Evolutionary conservation across 2,888 invertebrate species (phyloP).

Genomic region (Oxycera nigricornis): DNA sequence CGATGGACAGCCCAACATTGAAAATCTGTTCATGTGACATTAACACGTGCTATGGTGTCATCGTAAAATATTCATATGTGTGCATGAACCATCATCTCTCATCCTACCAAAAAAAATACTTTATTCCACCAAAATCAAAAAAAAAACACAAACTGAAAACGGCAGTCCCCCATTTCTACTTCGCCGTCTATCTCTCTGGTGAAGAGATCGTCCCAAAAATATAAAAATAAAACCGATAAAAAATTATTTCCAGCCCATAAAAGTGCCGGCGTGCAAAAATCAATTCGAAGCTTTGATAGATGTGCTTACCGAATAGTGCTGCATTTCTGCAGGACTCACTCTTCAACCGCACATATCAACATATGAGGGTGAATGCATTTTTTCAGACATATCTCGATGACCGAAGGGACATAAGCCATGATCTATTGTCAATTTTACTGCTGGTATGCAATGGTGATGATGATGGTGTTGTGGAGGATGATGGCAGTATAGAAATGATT

Average conservation of each 20-base stretch:
- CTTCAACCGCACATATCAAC: background rate
- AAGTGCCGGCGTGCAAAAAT: slow-evolving; percentile 47
- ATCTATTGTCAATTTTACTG: slow-evolving; percentile 16
- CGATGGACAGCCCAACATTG: background rate
- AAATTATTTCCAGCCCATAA: slow-evolving; percentile 48
- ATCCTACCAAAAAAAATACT: background rate
- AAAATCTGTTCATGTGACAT: slow-evolving; percentile 42
- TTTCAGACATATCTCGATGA: background rate
- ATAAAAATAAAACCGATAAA: slow-evolving; percentile 33
- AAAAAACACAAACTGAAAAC: too few relatives aligned
- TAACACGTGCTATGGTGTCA: slow-evolving; percentile 44
- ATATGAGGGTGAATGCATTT: slow-evolving; percentile 36
- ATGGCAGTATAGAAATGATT: background rate
- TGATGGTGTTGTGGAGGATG: background rate
- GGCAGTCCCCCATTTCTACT: too few relatives aligned
- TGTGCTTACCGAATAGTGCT: background rate
- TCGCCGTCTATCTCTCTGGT: too few relatives aligned
- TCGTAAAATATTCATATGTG: slow-evolving; percentile 8
- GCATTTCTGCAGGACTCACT: slow-evolving; percentile 18
- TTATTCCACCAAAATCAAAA: background rate
- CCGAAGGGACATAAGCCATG: slow-evolving; percentile 16
- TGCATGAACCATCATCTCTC: background rate
- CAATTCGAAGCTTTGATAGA: slow-evolving; percentile 38
- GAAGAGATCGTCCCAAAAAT: too few relatives aligned
- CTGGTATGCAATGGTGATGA: background rate